Evolutionary conservation across 2,113 vertebrate species (phyloP).

Genomic region (Rousettus leschenaultii): DNA sequence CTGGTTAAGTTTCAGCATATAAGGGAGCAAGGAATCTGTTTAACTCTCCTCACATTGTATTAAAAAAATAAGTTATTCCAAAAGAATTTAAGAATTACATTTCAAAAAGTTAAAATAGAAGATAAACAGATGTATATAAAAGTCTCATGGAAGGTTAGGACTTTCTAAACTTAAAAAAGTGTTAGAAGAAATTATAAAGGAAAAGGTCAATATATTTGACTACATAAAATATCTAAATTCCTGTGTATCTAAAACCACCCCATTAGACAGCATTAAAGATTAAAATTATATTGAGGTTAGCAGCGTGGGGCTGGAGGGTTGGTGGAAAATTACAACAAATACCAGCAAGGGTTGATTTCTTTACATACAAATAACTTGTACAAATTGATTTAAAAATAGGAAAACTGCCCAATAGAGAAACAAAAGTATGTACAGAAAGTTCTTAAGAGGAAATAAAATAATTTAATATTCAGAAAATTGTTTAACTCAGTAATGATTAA

Average conservation of each 20-base stretch:
- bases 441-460: slow-evolving; percentile 1
- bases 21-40: neutral
- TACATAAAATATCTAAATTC: slow-evolving; percentile 9
- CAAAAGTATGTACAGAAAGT: neutral
- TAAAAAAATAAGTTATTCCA: neutral
- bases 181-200: neutral
- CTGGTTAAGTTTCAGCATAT: neutral
- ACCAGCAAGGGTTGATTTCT: neutral
- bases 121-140: neutral
- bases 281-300: neutral
- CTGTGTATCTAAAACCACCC: neutral
- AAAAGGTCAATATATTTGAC: neutral
- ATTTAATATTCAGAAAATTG: neutral
- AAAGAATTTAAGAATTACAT: neutral
- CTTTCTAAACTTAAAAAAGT: slow-evolving; percentile 13
- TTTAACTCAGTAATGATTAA: neutral
- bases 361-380: neutral
- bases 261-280: neutral
- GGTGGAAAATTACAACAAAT: neutral
- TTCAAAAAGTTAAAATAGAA: neutral
- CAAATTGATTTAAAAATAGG: slow-evolving; percentile 17
- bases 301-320: neutral
- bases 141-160: neutral
- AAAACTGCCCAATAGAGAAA: neutral
- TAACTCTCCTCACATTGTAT: neutral